These are phyloP conservation scores for Standfussiana lucernea DNA, from an alignment of 2,888 invertebrate genomes.

Conservation along the genomic window DNA sequence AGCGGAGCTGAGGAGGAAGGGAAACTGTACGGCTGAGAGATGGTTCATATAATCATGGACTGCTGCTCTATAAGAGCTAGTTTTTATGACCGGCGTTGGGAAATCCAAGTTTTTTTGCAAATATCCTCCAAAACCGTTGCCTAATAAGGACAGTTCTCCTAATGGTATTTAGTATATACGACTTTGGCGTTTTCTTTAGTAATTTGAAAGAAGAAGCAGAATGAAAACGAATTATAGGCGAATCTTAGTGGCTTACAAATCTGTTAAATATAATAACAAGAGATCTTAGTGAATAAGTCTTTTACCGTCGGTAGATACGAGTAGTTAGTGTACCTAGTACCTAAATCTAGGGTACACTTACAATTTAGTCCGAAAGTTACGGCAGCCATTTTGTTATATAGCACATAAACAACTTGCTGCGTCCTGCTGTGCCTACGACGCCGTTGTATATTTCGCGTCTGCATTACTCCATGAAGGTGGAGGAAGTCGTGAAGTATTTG, in stretches of 20 bases:
- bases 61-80: background rate
- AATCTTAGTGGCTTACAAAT: background rate
- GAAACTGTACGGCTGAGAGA: background rate
- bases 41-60: conserved; percentile 8
- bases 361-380: conserved; percentile 14
- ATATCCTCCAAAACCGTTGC: background rate
- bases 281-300: background rate
- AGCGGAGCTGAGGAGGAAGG: conserved; percentile 5
- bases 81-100: background rate
- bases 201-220: background rate
- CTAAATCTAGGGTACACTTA: conserved; percentile 4
- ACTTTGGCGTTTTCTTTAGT: background rate
- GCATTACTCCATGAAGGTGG: too few relatives aligned
- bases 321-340: background rate
- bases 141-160: background rate
- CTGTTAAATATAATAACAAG: background rate
- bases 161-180: too few relatives aligned
- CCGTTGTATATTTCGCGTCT: too few relatives aligned
- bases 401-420: too few relatives aligned
- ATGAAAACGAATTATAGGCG: background rate
- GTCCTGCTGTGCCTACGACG: too few relatives aligned
- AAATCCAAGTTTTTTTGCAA: background rate
- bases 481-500: too few relatives aligned
- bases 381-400: conserved; percentile 58
- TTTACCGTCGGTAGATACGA: too few relatives aligned